Conservation (phyloP, 2,888 invertebrate genomes). For the Psylliodes chrysocephalus region DNA sequence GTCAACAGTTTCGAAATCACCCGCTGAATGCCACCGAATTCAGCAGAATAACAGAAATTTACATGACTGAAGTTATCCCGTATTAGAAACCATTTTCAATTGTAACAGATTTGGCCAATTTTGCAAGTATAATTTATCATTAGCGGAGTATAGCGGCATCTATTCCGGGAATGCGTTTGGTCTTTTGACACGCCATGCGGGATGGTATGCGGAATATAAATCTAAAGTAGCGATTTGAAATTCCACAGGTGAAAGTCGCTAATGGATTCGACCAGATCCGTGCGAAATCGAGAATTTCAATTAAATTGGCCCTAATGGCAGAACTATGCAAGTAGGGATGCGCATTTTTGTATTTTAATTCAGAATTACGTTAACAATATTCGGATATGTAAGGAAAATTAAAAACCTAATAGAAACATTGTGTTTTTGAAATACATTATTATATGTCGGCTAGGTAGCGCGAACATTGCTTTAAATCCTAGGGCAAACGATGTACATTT, state of each 20-base stretch:
- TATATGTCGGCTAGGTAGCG: too few relatives aligned
- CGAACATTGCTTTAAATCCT: too few relatives aligned
- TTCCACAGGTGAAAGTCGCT: constrained; percentile 33
- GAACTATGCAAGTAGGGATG: too few relatives aligned
- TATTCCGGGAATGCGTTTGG: constrained; percentile 19
- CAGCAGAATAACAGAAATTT: constrained; percentile 15
- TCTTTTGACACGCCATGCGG: constrained; percentile 28
- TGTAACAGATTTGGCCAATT: constrained; percentile 32
- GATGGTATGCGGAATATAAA: constrained; percentile 23
- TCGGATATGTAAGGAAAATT: too few relatives aligned
- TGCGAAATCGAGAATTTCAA: too few relatives aligned
- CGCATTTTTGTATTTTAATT: too few relatives aligned
- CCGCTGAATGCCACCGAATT: neutral
- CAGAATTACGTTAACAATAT: too few relatives aligned
- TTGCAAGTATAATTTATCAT: constrained; percentile 37
- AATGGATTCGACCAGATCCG: neutral
- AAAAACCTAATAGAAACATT: too few relatives aligned
- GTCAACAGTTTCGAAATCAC: neutral
- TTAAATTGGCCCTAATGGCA: too few relatives aligned
- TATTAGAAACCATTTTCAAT: constrained; percentile 21
- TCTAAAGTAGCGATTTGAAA: constrained; percentile 23
- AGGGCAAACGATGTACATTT: too few relatives aligned
- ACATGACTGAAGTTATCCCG: constrained; percentile 22
- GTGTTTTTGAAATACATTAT: too few relatives aligned
- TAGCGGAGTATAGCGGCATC: constrained; percentile 20